phyloP scores from a whole-genome alignment of 2,888 invertebrate genomes.

The Archips xylosteana region DNA sequence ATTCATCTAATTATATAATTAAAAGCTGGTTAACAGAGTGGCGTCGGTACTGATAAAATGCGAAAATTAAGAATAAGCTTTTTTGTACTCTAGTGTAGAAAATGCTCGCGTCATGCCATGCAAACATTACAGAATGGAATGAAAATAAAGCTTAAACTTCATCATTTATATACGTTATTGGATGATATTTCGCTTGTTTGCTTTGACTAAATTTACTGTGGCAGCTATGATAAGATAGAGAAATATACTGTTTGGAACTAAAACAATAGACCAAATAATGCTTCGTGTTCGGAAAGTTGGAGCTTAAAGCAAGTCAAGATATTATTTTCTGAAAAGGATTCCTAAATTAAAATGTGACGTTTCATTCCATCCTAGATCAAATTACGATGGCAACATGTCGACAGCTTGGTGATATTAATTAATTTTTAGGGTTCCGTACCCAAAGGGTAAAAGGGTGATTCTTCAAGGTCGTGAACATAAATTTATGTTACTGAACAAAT shows the following conservation, averaged over 20 bases:
- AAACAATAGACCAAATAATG: no score
- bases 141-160: slow-evolving; percentile 21
- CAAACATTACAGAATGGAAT: slow-evolving; percentile 20
- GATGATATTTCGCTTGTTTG: not conserved
- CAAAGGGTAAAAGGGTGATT: no score
- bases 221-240: not conserved
- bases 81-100: not conserved
- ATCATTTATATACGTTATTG: slow-evolving; percentile 17
- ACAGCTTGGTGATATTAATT: no score
- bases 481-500: no score
- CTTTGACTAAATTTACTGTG: not conserved
- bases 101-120: slow-evolving; percentile 14
- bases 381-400: no score
- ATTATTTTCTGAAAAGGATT: no score
- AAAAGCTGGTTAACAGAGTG: not conserved
- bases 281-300: no score
- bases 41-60: not conserved
- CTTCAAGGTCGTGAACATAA: no score
- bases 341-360: no score
- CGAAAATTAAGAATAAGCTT: slow-evolving; percentile 6
- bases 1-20: not conserved
- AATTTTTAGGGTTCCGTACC: no score
- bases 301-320: no score
- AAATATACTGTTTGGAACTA: not conserved
- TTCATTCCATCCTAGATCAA: no score